Base-by-base conservation (phyloP, 92 coral and sea anemone genomes). In the Phenganax marumi region DNA sequence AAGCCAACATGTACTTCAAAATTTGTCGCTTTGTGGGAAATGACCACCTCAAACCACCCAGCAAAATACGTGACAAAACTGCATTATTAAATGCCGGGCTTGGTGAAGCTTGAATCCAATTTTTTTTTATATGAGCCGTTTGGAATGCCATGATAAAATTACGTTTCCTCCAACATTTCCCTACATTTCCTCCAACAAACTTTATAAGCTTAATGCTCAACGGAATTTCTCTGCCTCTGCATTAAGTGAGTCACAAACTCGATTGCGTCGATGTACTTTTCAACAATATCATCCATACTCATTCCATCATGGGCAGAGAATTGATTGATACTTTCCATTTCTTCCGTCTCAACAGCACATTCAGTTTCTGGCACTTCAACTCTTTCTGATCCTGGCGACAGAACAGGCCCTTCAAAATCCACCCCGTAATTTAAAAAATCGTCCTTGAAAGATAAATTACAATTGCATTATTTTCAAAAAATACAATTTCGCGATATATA, bases 331-430 rank as follows among this genome's bases (percentile, higher is more conserved):
- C 54, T 73, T 82, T 83, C 66, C 64, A 83, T 47, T 61, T 71
- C 24, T 60, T 87, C 70, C 3, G 63, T 22, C 64, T 83, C 16
- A 14, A 83, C 16, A 10, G 89, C 89, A 77, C 89, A 89, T 46
- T 52, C 58, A 16, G 87, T 89, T 78, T 86, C 88, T 0, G 92
- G 89, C 60, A 89, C 79, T 19, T 89, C 89, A 1, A 89, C 89
- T 14, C 22, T 46, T 33, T 89, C 88, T 51, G 68, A 25, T 56
- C 78, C 50, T 74, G 84, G 74, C 10, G 77, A 21, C 54, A 88
- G 88, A 17, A 89, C 86, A 22, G 92, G 88, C 46, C 92, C 92
- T 71, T 79, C 80, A 73, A 80, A 86, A 75, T 89, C 92, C 77
- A 89, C 79, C 50, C 92, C 92, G 86, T 86, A 89, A 73, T 55